Evolutionary conservation across 2,888 invertebrate species (phyloP).

Genomic region (Erebia aethiops): DNA sequence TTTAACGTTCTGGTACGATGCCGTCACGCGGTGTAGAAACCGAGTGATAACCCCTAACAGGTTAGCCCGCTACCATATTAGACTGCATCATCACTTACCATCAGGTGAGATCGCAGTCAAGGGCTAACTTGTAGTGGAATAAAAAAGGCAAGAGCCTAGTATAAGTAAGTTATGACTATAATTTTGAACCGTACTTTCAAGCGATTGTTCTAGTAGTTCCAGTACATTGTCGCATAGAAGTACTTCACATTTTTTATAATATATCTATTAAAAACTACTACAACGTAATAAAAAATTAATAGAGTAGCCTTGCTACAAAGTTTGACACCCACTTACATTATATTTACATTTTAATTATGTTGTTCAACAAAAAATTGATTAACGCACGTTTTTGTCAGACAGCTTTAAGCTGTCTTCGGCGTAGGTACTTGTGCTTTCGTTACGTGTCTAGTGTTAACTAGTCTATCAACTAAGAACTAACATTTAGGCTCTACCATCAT

Average conservation of each 20-base stretch:
- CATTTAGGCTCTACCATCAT: slow-evolving; percentile 6
- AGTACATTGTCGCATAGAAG: not conserved
- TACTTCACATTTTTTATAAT: not conserved
- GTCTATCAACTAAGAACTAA: slow-evolving; percentile 24
- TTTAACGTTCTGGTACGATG: too few species aligned
- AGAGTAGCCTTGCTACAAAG: slow-evolving; percentile 13
- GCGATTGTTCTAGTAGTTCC: not conserved
- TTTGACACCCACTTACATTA: slow-evolving; percentile 5
- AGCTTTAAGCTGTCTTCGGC: not conserved
- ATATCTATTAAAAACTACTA: not conserved
- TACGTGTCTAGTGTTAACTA: slow-evolving; percentile 9
- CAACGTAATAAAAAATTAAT: not conserved
- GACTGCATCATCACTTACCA: too few species aligned
- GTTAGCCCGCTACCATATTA: too few species aligned
- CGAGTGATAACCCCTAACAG: too few species aligned
- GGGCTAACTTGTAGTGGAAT: too few species aligned
- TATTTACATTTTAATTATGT: slow-evolving; percentile 12
- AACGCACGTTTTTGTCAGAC: not conserved
- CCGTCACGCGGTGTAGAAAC: too few species aligned
- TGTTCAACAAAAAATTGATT: slow-evolving; percentile 7
- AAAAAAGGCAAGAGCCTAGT: too few species aligned
- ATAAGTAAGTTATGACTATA: too few species aligned
- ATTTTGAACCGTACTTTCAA: too few species aligned
- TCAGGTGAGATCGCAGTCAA: too few species aligned
- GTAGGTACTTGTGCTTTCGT: slow-evolving; percentile 10